phyloP scores from a whole-genome alignment of 37 sponge, comb jelly and placozoan genomes.

The Aphrocallistes beatrix region DNA sequence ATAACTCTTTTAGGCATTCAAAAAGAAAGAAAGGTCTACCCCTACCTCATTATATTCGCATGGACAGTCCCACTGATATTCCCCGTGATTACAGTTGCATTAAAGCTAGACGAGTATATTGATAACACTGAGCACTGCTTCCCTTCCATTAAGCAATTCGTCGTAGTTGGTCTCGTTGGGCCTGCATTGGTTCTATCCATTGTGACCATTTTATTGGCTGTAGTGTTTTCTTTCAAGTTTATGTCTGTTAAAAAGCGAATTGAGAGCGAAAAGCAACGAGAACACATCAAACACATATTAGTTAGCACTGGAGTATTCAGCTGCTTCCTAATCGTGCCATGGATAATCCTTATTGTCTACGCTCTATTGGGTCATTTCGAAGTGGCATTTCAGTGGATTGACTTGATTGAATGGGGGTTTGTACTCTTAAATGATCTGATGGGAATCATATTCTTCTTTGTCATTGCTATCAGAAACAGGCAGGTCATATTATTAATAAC shows the following conservation, averaged over 20 bases:
- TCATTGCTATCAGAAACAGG: background rate
- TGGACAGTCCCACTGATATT: background rate
- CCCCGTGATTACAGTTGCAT: background rate
- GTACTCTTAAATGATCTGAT: background rate
- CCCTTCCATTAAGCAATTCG: background rate
- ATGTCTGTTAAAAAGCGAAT: background rate
- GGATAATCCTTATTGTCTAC: background rate
- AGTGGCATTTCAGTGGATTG: too few relatives aligned
- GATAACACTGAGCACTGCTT: background rate
- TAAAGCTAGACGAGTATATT: background rate
- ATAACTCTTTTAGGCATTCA: background rate
- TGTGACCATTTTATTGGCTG: background rate
- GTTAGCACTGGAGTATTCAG: background rate
- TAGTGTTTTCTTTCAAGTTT: background rate
- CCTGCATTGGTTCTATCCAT: background rate
- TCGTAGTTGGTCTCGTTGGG: background rate
- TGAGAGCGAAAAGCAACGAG: background rate
- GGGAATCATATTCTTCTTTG: background rate
- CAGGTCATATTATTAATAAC: background rate
- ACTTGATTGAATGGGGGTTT: background rate
- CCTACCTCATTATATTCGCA: slow-evolving; percentile 7
- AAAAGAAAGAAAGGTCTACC: background rate
- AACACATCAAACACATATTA: background rate
- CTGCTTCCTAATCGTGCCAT: background rate
- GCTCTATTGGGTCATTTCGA: background rate